Evolutionary conservation across 2,113 vertebrate species (phyloP), one percentile per base, ranked within the genome.

Genomic region (Crypturellus undulatus): DNA sequence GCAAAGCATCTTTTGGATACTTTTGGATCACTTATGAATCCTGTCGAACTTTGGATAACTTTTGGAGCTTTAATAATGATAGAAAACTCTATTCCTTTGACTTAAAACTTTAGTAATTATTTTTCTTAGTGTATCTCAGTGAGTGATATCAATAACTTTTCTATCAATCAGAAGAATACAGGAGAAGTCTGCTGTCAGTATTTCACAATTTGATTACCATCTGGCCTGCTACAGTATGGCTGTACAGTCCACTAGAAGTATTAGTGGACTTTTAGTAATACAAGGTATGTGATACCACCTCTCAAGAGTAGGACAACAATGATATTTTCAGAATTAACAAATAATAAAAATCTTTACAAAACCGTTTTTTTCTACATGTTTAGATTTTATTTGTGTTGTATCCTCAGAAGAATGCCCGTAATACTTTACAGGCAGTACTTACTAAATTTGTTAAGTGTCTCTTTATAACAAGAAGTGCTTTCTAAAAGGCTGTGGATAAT

Each of bases 31-130:
- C 9, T 58, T 58, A 58, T 58, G 54, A 58, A 32, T 15, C 30
- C 18, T 58, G 28, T 58, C 18, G 54, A 58, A 19, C 28, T 58
- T 58, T 58, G 28, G 30, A 58, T 58, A 40, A 32, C 16, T 15
- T 43, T 81, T 40, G 6, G 3, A 40, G 21, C 4, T 32, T 78
- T 28, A 38, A 1, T 59, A 4, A 32, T 64, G 7, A 47, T 56
- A 5, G 5, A 63, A 87, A 76, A 3, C 6, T 3, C 3, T 34
- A 4, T 25, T 65, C 0, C 25, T 56, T 72, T 0, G 0, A 8
- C 24, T 79, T 45, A 79, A 34, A 24, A 30, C 70, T 86, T 83
- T 21, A 56, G 69, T 21, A 2, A 54, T 60, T 1, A 13, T 42
- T 83, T 93, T 7, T 76, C 0, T 38, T 38, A 0, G 16, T 71